Percentiles rank a stretch among this genome's conserved stretches.
phyloP scores from a whole-genome alignment of 1,140 invertebrate genomes.

The Drosophila lacertosa region DNA sequence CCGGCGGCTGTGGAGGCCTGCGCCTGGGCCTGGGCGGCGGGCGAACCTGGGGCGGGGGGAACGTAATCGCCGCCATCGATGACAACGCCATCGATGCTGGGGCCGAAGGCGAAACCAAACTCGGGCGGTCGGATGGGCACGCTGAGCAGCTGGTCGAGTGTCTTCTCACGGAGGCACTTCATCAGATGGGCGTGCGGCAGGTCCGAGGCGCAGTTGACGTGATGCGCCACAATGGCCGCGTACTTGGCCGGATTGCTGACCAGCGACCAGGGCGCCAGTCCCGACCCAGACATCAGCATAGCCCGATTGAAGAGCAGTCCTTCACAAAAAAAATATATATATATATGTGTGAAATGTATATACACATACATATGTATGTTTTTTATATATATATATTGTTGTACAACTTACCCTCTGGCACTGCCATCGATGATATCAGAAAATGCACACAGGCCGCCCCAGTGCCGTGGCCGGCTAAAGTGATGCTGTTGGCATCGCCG shows the following conservation, averaged over 20 bases:
- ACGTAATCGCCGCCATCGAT: constrained; percentile 82
- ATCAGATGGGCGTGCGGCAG: constrained; percentile 90
- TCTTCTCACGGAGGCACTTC: constrained; percentile 92
- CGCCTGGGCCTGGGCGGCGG: constrained; percentile 72
- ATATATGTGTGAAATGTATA: not conserved
- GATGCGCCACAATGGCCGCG: constrained; percentile 92
- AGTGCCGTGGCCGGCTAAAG: constrained; percentile 96
- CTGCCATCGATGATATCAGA: constrained; percentile 95
- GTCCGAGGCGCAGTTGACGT: constrained; percentile 93
- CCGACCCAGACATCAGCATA: constrained; percentile 97
- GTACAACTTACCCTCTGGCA: constrained; percentile 92
- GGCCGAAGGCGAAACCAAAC: constrained; percentile 94
- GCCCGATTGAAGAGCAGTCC: constrained; percentile 96
- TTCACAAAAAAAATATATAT: no score
- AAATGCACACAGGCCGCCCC: constrained; percentile 98
- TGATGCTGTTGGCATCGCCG: constrained; percentile 96
- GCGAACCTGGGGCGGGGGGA: constrained; percentile 68
- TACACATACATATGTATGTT: not conserved
- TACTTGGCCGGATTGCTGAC: constrained; percentile 94
- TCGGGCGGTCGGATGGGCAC: constrained; percentile 91
- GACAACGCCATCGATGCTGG: constrained; percentile 95
- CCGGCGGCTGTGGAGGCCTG: constrained; percentile 72
- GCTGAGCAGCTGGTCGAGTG: constrained; percentile 89
- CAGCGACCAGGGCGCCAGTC: constrained; percentile 96
- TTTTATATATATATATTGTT: not conserved